Evolutionary conservation across 1,140 invertebrate species (phyloP).

Genomic region (Nebria ingens): DNA sequence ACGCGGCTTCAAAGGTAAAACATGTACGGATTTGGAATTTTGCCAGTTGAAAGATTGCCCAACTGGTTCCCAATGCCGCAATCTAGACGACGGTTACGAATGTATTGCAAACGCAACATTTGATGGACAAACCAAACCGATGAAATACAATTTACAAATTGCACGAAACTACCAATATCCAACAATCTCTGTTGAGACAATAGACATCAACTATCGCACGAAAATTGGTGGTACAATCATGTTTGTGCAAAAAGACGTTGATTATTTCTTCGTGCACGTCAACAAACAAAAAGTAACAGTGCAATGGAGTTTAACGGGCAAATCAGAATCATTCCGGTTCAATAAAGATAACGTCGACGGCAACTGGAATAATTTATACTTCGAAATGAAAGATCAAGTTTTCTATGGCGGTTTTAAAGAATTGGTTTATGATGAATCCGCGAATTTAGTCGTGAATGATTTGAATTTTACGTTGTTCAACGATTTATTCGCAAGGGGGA

Average conservation of each 20-base stretch:
- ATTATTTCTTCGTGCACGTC: constrained; percentile 59
- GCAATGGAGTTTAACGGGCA: constrained; percentile 48
- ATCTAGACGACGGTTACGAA: constrained; percentile 83
- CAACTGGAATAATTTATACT: constrained; percentile 55
- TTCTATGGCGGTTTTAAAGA: constrained; percentile 44
- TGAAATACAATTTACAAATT: constrained; percentile 41
- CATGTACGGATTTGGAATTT: constrained; percentile 85
- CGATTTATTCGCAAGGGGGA: constrained; percentile 37
- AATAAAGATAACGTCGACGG: constrained; percentile 49
- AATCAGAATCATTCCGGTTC: constrained; percentile 40
- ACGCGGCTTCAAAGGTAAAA: constrained; percentile 83
- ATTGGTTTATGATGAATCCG: constrained; percentile 36
- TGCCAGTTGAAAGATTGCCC: constrained; percentile 77
- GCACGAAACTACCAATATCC: constrained; percentile 21
- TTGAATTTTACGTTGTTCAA: constrained; percentile 49
- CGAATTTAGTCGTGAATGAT: constrained; percentile 34
- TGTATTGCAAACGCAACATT: constrained; percentile 85
- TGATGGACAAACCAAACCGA: constrained; percentile 53
- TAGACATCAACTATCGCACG: constrained; percentile 54
- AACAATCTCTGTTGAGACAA: constrained; percentile 42
- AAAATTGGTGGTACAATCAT: constrained; percentile 63
- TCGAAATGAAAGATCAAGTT: constrained; percentile 43
- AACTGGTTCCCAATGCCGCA: constrained; percentile 64
- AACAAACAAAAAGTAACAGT: constrained; percentile 56
- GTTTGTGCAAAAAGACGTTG: constrained; percentile 43